Base-by-base conservation (phyloP, 2,888 invertebrate genomes). In the Drosophila fungiperda region DNA sequence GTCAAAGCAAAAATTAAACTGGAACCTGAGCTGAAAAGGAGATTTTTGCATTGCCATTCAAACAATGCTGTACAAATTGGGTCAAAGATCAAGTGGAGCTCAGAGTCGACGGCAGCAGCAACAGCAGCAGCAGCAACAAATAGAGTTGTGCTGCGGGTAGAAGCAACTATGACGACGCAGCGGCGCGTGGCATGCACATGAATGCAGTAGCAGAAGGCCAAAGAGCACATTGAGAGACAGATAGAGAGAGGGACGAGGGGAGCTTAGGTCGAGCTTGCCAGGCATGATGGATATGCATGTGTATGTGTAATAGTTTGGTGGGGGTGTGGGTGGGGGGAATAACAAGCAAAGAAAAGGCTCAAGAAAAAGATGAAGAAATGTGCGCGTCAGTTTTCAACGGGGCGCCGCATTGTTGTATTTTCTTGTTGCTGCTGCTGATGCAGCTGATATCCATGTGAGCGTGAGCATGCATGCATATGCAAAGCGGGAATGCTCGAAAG, bases 11-110 rank as follows among this genome's bases (percentile, higher is more conserved):
- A 83, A 84, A 84, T 84, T 83, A 80, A 84, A 83, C 76, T 73
- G 71, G 72, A 82, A 69, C 60, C 64, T 40, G 74, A 33, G 81
- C 64, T 71, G 48, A 75, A 80, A 65, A 54, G 73, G 77, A 83
- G 80, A 78, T 90, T 87, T 90, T 85, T 76, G 78, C 78, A 87
- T 89, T 86, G 78, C 78, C 80, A 79, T 76, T 73, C 78, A 84
- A 87, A 89, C 89, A 90, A 87, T 90, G 87, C 80, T 78, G 80
- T 87, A 79, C 82, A 90, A 88, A 90, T 90, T 88, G 87, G 87
- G 87, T 90, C 87, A 88, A 88, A 88, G 87, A 88, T 90, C 87
- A 88, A 90, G 87, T 89, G 89, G 90, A 87, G 90, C 87, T 88
- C 89, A 78, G 76, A 74, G 70, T 74, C 68, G 78, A 59, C 78